Evolutionary conservation across 53 echinoderm and acorn worm species (phyloP), one percentile per base, ranked within the genome.

Genomic region (Actinopyga echinites): DNA sequence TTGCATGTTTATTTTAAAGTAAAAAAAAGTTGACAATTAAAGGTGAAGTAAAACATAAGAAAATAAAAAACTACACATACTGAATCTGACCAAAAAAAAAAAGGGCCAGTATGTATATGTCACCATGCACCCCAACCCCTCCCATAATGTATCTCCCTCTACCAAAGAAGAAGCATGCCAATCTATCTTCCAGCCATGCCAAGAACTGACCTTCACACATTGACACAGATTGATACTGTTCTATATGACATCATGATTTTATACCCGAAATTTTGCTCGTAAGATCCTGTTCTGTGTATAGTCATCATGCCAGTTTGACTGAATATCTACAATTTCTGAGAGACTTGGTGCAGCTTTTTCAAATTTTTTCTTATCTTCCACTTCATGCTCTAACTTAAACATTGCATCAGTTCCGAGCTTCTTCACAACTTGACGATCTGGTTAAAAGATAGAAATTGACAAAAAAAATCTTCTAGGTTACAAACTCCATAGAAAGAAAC

Each of bases 331-430:
- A n/a, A 99, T 86, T 82, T 99, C 88, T 21, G 89, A 82, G 63
- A 99, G 80, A 17, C 92, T 87, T 15, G 99, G 99, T 15, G 89
- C 89, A 0, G 92, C 93, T 34, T 83, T 74, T 79, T 92, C 65
- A 33, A 92, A 79, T 63, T 99, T 99, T 80, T 89, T 91, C 23
- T 81, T 92, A 74, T 99, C 99, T 17, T 99, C 92, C 8, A 91
- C 92, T 0, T 94, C 99, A 68, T 99, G 99, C 52, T 99, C 99
- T n/a, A 99, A 75, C 77, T 92, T 99, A 82, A 86, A 95, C 99
- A 99, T 99, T 11, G 99, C 83, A 87, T 99, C 94, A 8, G 92
- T 49, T 17, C 94, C 87, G 30, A 92, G 59, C 84, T 99, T 92
- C 83, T 99, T 99, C 34, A 94, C 89, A 26, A 89, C 90, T 66